These are phyloP conservation scores for Triops longicaudatus DNA, from an alignment of 1,140 invertebrate genomes.

Conservation along the genomic window DNA sequence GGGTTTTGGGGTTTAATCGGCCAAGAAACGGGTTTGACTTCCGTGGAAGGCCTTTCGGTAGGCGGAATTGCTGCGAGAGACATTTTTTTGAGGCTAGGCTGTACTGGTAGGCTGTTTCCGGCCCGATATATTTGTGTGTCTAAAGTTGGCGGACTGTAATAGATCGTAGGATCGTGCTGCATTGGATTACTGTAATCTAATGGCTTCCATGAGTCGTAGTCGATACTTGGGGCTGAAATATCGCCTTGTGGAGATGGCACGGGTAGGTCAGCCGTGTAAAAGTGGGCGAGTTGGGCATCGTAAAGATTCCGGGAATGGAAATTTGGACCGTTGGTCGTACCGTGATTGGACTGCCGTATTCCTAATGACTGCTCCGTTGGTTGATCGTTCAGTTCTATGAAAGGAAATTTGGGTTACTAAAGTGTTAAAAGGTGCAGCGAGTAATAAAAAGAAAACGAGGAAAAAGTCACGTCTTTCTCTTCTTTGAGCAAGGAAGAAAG, in stretches of 20 bases:
- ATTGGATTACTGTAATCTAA: slow-evolving; percentile 20
- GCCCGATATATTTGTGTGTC: background rate
- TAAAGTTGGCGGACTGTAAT: slow-evolving; percentile 12
- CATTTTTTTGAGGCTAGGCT: background rate
- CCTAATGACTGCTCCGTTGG: background rate
- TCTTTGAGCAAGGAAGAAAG: background rate
- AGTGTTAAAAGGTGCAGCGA: background rate
- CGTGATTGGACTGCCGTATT: background rate
- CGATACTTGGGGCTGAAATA: slow-evolving; percentile 7
- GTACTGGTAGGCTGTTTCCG: background rate
- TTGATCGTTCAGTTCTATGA: background rate
- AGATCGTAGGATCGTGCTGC: slow-evolving; percentile 19
- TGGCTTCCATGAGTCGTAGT: slow-evolving; percentile 18
- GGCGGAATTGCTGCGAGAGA: background rate
- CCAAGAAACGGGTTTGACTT: background rate
- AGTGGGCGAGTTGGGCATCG: background rate
- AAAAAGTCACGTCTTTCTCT: background rate
- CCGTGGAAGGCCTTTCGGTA: background rate
- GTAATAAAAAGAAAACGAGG: background rate
- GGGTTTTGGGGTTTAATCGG: background rate
- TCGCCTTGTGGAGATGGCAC: background rate
- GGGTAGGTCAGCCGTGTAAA: background rate
- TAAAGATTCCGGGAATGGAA: background rate
- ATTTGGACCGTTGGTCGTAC: background rate
- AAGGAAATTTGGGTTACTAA: background rate